Evolutionary conservation across 2,113 vertebrate genomes (phyloP).

Genomic region (Larimichthys crocea): DNA sequence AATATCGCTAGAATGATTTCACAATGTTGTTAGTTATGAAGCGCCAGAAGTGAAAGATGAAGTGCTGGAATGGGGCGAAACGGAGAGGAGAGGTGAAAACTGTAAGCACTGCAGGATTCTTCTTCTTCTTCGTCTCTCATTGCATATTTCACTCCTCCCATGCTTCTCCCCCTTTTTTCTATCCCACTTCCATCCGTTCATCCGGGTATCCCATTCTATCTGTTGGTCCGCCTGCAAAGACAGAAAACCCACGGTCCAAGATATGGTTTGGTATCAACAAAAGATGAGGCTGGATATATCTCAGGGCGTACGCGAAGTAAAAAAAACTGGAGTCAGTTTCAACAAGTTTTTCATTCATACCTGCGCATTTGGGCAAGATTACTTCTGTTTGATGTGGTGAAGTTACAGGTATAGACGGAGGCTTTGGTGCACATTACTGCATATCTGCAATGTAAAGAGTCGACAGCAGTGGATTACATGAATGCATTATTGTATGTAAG

Average conservation of each 20-base stretch:
- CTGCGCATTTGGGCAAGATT: slow-evolving; percentile 11
- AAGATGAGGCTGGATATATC: slow-evolving; percentile 33
- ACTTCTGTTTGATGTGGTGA: slow-evolving; percentile 37
- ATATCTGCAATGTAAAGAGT: slow-evolving; percentile 5
- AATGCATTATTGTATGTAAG: slow-evolving; percentile 23
- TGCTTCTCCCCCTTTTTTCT: slow-evolving; percentile 52
- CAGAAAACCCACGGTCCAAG: slow-evolving; percentile 46
- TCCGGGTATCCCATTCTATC: slow-evolving; percentile 72
- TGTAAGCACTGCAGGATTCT: slow-evolving; percentile 31
- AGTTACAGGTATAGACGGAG: slow-evolving; percentile 38
- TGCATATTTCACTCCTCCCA: slow-evolving; percentile 53
- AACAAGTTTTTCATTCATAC: slow-evolving; percentile 30
- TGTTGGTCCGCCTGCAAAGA: slow-evolving; percentile 39
- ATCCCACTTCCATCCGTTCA: slow-evolving; percentile 65
- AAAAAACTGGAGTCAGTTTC: slow-evolving; percentile 29
- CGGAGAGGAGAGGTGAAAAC: not conserved
- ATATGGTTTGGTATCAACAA: slow-evolving; percentile 38
- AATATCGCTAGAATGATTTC: slow-evolving; percentile 39
- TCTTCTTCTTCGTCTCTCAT: slow-evolving; percentile 14
- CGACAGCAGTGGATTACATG: not conserved
- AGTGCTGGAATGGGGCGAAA: not conserved
- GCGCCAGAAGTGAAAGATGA: slow-evolving; percentile 15
- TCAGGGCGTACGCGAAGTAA: not conserved
- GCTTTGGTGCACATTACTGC: slow-evolving; percentile 6
- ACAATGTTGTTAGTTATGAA: slow-evolving; percentile 2